These are phyloP conservation scores for Piscicola geometra DNA, from an alignment of 2,888 invertebrate genomes.

Conservation along the genomic window DNA sequence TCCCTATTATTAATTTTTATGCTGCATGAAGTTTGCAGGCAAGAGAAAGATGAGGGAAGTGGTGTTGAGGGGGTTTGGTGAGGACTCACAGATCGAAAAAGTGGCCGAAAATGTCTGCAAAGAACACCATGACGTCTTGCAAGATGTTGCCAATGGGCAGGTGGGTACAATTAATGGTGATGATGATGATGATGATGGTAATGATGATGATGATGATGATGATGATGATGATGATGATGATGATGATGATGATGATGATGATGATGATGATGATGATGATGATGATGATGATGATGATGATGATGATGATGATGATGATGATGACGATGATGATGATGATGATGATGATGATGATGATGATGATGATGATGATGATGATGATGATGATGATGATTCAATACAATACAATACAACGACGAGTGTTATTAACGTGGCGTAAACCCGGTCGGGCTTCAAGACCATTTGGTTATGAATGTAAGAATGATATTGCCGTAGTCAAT, in stretches of 20 bases:
- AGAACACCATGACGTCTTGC: neutral
- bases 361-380: slow-evolving; percentile 5
- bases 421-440: no score
- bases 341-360: slow-evolving; percentile 26
- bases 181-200: neutral
- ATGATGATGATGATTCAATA: no score
- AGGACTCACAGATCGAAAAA: neutral
- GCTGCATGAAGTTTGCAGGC: neutral
- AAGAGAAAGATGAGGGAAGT: neutral
- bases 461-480: no score
- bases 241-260: slow-evolving; percentile 23
- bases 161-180: neutral
- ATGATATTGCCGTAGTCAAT: no score
- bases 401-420: no score
- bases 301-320: slow-evolving; percentile 19
- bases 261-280: slow-evolving; percentile 32
- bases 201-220: slow-evolving; percentile 1
- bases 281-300: slow-evolving; percentile 26
- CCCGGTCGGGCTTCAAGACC: no score
- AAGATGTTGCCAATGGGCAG: neutral
- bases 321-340: slow-evolving; percentile 23
- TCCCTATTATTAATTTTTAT: no score
- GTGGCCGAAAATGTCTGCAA: neutral
- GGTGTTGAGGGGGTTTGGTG: neutral
- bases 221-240: slow-evolving; percentile 13